Conservation (phyloP, 2,888 invertebrate species). For the Parelbella ahira region DNA sequence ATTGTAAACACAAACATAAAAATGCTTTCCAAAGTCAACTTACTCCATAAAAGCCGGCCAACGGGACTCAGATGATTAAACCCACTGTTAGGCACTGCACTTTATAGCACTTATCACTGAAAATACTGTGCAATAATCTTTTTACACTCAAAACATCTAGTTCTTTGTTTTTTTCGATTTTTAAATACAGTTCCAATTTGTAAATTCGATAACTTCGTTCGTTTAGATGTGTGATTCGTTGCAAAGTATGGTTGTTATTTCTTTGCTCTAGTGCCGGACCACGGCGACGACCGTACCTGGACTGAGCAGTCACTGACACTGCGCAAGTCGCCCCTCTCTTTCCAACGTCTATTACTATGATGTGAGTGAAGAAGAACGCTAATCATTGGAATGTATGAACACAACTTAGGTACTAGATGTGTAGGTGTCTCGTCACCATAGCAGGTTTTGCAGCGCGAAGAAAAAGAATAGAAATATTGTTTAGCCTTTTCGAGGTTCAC, state of each 20-base stretch:
- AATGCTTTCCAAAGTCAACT: conserved; percentile 48
- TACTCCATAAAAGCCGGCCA: conserved; percentile 60
- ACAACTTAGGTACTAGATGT: conserved; percentile 50
- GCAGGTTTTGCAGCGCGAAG: conserved; percentile 36
- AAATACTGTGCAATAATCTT: conserved; percentile 31
- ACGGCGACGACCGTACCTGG: conserved; percentile 43
- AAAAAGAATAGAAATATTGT: conserved; percentile 43
- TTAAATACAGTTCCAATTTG: conserved; percentile 44
- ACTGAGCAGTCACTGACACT: conserved; percentile 77
- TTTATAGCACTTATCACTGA: conserved; percentile 33
- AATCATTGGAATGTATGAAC: conserved; percentile 61
- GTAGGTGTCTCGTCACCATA: conserved; percentile 48
- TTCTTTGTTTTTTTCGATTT: conserved; percentile 34
- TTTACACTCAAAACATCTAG: conserved; percentile 39
- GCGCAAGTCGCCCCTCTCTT: conserved; percentile 57
- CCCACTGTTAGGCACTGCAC: conserved; percentile 39
- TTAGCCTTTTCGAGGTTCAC: conserved; percentile 58
- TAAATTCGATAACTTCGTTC: conserved; percentile 56
- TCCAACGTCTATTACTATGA: conserved; percentile 37
- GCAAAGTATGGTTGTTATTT: conserved; percentile 28
- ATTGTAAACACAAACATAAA: conserved; percentile 39
- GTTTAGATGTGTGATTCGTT: conserved; percentile 40
- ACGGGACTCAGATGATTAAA: conserved; percentile 55
- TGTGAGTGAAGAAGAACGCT: conserved; percentile 45
- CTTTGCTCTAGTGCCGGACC: conserved; percentile 35